Evolutionary conservation across 2,888 invertebrate genomes (phyloP).

Genomic region (Netelia fuscicornis): DNA sequence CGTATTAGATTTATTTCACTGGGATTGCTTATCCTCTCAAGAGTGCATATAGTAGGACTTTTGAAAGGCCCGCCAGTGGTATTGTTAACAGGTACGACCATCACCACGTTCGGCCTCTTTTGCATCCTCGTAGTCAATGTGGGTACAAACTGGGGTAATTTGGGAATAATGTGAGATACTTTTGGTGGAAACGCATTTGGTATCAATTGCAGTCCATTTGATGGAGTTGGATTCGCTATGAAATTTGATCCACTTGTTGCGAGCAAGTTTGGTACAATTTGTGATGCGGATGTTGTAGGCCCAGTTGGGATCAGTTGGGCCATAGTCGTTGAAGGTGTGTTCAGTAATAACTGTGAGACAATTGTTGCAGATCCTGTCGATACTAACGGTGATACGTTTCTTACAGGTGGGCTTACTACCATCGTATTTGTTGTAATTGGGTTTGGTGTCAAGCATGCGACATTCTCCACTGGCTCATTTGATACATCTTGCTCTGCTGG

Average conservation of each 20-base stretch:
- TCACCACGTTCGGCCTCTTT: conserved; percentile 14
- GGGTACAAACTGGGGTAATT: background rate
- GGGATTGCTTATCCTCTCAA: conserved; percentile 32
- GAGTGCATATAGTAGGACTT: conserved; percentile 17
- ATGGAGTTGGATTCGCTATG: background rate
- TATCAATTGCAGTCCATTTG: background rate
- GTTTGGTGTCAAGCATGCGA: background rate
- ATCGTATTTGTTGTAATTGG: background rate
- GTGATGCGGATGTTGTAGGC: background rate
- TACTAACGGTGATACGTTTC: background rate
- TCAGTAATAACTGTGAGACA: background rate
- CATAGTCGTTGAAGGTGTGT: background rate
- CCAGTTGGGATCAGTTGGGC: background rate
- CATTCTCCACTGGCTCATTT: background rate
- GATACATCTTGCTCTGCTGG: background rate
- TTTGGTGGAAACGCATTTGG: background rate
- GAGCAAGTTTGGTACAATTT: background rate
- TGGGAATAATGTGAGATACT: background rate
- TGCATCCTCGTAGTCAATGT: background rate
- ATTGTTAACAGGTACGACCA: conserved; percentile 28
- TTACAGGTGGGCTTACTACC: background rate
- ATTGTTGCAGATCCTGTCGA: background rate
- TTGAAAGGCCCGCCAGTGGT: background rate
- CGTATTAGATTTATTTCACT: background rate
- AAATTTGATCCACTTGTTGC: background rate